Base-by-base conservation (phyloP, 2,888 invertebrate genomes). In the Agrochola macilenta region DNA sequence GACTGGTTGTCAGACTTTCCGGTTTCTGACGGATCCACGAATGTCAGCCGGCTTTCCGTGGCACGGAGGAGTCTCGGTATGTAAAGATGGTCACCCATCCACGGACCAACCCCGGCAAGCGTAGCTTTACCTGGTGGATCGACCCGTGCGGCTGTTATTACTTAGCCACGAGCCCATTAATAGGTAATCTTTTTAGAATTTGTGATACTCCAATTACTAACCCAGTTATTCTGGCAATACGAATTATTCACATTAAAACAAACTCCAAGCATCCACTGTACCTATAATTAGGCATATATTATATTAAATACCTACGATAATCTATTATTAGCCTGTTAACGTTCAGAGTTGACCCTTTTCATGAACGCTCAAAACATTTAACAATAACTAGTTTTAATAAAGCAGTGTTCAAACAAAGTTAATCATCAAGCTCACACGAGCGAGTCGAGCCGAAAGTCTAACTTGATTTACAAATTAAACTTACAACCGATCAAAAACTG, bases 391-490 rank as follows among this genome's bases (percentile, higher is more conserved):
- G 57, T 69, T 49, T 60, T 57, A 74, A 61, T 60, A 79, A 63
- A 79, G 23, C 64, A 72, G 2, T 52, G 46, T 85, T 81, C 23
- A 66, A 86, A 74, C 65, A 78, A 78, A 84, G 65, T 78, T 75
- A 52, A 64, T 68, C 23, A 78, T 73, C 57, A 74, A 60, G 39
- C 70, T 76, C 64, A 61, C 54, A 72, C 43, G 46, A 72, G 74
- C 60, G 63, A 60, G 11, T 60, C 17, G 23, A 65, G 43, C 35
- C 43, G 0, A 72, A 71, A 49, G 61, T 30, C 26, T 76, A 76
- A 83, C 69, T 81, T 58, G 60, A 66, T 76, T 85, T 46, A 63
- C 57, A 74, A 70, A 83, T 76, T 74, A 86, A 83, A 81, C 76
- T 76, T 79, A 72, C 20, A 30, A 65, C 39, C 26, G 70, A 87